Evolutionary conservation across 2,113 vertebrate genomes (phyloP).

Genomic region (Leptobrachium leishanense): DNA sequence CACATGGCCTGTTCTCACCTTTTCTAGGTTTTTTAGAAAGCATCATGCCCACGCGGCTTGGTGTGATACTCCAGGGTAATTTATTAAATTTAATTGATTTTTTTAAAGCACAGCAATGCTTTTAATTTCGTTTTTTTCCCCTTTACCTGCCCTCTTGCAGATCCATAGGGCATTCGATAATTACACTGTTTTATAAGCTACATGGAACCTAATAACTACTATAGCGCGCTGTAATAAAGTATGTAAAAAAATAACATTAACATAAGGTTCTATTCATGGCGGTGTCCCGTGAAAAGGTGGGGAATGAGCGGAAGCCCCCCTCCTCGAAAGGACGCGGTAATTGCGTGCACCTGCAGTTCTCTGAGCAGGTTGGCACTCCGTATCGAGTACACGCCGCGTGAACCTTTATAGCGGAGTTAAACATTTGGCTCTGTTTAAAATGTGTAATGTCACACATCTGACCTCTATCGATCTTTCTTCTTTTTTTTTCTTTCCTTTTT

Average conservation of each 20-base stretch:
- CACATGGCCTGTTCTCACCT: no score
- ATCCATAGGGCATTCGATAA: slow-evolving; percentile 10
- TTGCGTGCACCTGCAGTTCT: slow-evolving; percentile 19
- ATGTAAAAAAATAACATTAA: slow-evolving; percentile 25
- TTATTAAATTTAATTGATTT: slow-evolving; percentile 14
- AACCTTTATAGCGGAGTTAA: slow-evolving; percentile 31
- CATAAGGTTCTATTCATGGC: slow-evolving; percentile 35
- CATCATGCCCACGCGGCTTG: not conserved
- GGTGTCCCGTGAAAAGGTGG: slow-evolving; percentile 7
- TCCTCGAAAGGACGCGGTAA: not conserved
- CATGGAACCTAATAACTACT: not conserved
- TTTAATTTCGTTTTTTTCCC: not conserved
- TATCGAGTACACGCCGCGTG: not conserved
- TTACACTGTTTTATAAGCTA: slow-evolving; percentile 27
- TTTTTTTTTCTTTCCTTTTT: not conserved
- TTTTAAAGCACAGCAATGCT: not conserved
- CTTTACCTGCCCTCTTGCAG: not conserved
- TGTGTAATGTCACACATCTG: slow-evolving; percentile 22
- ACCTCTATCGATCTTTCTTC: slow-evolving; percentile 19
- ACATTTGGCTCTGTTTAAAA: slow-evolving; percentile 20
- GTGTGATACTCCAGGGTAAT: slow-evolving; percentile 13
- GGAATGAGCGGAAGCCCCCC: not conserved
- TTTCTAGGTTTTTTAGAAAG: no score
- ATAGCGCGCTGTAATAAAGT: not conserved
- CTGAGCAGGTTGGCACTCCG: not conserved